Percentiles rank a stretch among this genome's conserved stretches.
Evolutionary conservation across 2,113 vertebrate genomes (phyloP).

Genomic region (Cyrtonyx montezumae): DNA sequence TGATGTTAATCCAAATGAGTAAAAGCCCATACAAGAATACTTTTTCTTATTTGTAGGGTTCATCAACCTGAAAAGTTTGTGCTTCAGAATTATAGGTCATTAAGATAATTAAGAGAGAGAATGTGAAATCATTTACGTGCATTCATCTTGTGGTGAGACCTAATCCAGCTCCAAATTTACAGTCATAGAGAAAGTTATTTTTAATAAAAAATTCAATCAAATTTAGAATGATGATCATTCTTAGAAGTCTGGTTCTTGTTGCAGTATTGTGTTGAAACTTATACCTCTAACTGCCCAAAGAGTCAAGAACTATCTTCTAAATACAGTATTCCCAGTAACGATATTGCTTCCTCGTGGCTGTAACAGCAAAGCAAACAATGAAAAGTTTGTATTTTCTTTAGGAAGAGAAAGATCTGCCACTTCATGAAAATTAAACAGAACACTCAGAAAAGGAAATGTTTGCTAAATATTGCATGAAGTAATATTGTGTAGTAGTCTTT

Average conservation of each 20-base stretch:
- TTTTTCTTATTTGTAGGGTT: neutral
- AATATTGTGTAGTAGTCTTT: neutral
- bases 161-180: neutral
- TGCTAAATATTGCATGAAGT: neutral
- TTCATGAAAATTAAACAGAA: neutral
- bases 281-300: neutral
- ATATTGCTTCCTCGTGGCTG: neutral
- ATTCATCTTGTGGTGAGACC: neutral
- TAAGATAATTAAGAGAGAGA: neutral
- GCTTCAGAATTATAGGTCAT: neutral
- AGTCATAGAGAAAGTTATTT: rapidly evolving
- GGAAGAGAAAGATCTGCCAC: neutral
- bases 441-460: neutral
- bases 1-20: neutral
- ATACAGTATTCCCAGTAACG: rapidly evolving
- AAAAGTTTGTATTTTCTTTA: neutral
- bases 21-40: neutral
- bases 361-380: neutral
- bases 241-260: neutral
- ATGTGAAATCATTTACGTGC: neutral
- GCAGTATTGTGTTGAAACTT: neutral
- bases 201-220: neutral
- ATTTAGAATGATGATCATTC: neutral
- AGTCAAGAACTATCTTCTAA: neutral
- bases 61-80: neutral